phyloP scores from a whole-genome alignment of 2,888 invertebrate species.

The Heliconius ethilla region DNA sequence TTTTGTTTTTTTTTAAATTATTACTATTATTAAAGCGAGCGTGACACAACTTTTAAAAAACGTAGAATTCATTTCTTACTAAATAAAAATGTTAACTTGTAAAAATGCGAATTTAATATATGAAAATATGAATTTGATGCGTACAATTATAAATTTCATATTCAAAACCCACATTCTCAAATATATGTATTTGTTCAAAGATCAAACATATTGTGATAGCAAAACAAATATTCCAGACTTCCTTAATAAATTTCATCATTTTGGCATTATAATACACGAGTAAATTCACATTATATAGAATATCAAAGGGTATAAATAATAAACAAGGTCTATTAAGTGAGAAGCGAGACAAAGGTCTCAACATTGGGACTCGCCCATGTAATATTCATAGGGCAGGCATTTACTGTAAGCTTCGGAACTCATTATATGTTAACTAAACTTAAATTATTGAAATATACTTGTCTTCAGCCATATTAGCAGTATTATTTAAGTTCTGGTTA shows the following conservation, averaged over 20 bases:
- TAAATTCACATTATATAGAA: not conserved
- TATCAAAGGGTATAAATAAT: constrained; percentile 14
- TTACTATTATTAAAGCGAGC: no score
- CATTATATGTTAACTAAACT: constrained; percentile 15
- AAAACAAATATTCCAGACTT: not conserved
- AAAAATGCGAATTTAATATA: not conserved
- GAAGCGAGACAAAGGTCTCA: constrained; percentile 20
- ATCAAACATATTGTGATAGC: not conserved
- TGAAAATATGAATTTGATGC: not conserved
- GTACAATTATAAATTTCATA: no score
- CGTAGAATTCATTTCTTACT: no score
- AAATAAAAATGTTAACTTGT: no score
- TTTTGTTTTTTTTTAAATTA: no score
- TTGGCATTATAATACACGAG: not conserved
- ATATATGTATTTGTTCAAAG: not conserved
- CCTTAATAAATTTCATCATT: not conserved
- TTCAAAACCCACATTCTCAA: no score
- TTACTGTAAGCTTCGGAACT: constrained; percentile 12
- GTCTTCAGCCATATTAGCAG: not conserved
- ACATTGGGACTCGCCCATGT: constrained; percentile 7
- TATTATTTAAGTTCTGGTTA: not conserved
- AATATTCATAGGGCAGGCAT: constrained; percentile 24
- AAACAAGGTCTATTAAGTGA: constrained; percentile 1
- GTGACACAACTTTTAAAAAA: no score
- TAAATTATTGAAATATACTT: constrained; percentile 13